These are phyloP conservation scores for Paracanthobrama guichenoti DNA, from an alignment of 2,113 vertebrate genomes.

Conservation along the genomic window DNA sequence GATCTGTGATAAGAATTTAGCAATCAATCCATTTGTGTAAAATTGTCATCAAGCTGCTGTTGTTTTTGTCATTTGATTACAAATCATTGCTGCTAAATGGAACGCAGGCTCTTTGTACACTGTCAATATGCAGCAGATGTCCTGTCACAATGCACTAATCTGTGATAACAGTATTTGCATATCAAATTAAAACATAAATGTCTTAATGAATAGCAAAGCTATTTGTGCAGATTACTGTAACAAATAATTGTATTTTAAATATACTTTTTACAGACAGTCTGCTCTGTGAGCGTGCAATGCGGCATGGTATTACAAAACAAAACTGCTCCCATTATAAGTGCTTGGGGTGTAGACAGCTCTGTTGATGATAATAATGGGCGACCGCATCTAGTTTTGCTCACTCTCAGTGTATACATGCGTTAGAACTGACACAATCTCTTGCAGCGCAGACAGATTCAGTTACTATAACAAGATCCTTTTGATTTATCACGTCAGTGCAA, in stretches of 20 bases:
- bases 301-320: background rate
- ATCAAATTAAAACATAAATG: constrained; percentile 12
- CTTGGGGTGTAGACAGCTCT: background rate
- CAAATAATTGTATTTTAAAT: constrained; percentile 1
- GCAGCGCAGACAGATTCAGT: background rate
- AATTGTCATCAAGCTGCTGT: background rate
- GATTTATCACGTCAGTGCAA: background rate
- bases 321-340: background rate
- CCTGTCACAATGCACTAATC: background rate
- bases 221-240: background rate
- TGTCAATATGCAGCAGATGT: constrained; percentile 25
- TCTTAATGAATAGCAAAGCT: background rate
- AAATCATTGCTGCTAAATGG: background rate
- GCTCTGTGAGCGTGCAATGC: background rate
- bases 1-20: background rate
- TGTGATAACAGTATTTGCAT: background rate
- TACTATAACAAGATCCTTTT: background rate
- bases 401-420: background rate
- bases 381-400: background rate
- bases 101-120: background rate
- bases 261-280: background rate
- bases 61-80: background rate
- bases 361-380: background rate
- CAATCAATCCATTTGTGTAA: background rate
- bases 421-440: background rate